Conservation (phyloP, 1,140 invertebrate genomes). For the Lethocerus indicus region DNA sequence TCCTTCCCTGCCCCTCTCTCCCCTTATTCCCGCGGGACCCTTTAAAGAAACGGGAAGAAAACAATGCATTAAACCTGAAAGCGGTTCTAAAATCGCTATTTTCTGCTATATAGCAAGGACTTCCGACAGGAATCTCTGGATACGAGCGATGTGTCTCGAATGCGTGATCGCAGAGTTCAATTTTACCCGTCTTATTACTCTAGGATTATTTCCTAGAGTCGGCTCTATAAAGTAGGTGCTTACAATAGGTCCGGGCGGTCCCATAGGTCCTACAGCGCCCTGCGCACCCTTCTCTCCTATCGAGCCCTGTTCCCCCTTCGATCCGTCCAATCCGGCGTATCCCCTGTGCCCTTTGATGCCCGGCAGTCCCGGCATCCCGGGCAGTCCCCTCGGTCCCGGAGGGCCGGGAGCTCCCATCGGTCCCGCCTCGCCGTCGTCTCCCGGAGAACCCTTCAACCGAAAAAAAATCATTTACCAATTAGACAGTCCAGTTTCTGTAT, state of each 20-base stretch:
- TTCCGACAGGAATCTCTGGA: no score
- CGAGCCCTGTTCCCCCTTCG: conserved; percentile 57
- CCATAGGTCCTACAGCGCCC: conserved; percentile 44
- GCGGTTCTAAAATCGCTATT: no score
- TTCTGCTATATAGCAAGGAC: no score
- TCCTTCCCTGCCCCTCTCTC: conserved; percentile 70
- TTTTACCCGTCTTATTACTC: no score
- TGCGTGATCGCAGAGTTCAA: no score
- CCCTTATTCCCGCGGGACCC: conserved; percentile 60
- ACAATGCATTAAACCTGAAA: no score
- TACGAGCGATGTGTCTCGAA: no score
- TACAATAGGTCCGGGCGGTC: conserved; percentile 45
- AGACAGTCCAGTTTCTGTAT: neutral
- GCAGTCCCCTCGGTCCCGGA: conserved; percentile 47
- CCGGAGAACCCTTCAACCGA: conserved; percentile 40
- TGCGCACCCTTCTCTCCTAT: conserved; percentile 49
- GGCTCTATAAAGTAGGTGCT: no score
- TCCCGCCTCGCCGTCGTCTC: conserved; percentile 64
- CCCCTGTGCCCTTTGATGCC: conserved; percentile 61
- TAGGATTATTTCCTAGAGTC: no score
- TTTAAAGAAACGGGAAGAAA: no score
- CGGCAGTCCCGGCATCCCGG: conserved; percentile 55
- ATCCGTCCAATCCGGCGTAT: conserved; percentile 54
- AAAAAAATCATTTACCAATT: neutral
- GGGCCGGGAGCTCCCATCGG: conserved; percentile 46